Conservation (phyloP, 2,797 vertebrate genomes). For the Semaprochilodus insignis region DNA sequence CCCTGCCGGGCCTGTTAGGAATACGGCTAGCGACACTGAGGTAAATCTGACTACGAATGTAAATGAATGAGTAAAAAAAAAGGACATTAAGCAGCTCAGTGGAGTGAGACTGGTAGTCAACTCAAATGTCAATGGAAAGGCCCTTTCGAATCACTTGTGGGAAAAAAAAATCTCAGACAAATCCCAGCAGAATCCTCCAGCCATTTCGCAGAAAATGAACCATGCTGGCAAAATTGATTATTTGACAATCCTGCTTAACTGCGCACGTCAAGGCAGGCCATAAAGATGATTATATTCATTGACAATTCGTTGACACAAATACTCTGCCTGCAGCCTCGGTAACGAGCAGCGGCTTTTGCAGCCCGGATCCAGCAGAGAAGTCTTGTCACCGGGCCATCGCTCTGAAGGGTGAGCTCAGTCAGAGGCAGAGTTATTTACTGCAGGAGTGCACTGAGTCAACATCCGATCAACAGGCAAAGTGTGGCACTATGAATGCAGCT, state of each 20-base stretch:
- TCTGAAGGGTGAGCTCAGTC: not conserved
- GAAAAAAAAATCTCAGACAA: constrained; percentile 58
- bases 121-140: constrained; percentile 67
- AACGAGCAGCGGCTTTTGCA: constrained; percentile 46
- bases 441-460: not conserved
- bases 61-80: constrained; percentile 40
- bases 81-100: constrained; percentile 65
- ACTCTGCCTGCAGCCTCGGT: constrained; percentile 52
- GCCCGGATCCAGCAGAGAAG: constrained; percentile 48
- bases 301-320: constrained; percentile 66
- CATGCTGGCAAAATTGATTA: constrained; percentile 70
- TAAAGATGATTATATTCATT: constrained; percentile 71
- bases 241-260: constrained; percentile 73
- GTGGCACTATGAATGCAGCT: not conserved
- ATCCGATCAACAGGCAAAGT: not conserved
- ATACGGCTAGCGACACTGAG: constrained; percentile 29
- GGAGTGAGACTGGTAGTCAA: constrained; percentile 66
- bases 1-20: constrained; percentile 10
- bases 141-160: constrained; percentile 59
- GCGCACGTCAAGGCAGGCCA: constrained; percentile 59
- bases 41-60: constrained; percentile 51
- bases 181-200: constrained; percentile 60
- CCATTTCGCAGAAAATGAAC: constrained; percentile 65
- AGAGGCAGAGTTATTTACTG: constrained; percentile 10
- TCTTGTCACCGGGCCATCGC: constrained; percentile 10